Evolutionary conservation across 2,888 invertebrate genomes (phyloP).

Genomic region (Alentia gelatinosa): DNA sequence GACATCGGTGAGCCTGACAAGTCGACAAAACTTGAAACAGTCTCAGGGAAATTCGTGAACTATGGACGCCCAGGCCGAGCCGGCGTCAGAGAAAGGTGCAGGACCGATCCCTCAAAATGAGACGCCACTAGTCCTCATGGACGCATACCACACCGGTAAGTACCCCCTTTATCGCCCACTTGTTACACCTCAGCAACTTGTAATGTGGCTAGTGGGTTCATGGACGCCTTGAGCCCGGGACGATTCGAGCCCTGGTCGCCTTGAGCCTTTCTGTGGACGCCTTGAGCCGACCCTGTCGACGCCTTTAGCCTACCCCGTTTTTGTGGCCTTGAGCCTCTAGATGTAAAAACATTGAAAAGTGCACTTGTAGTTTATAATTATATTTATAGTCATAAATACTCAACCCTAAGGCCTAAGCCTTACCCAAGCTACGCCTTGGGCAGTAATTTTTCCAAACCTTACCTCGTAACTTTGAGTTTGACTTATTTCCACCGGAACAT

Average conservation of each 20-base stretch:
- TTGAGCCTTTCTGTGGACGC: neutral
- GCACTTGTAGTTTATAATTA: neutral
- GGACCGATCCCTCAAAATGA: neutral
- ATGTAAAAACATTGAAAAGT: neutral
- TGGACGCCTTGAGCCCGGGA: neutral
- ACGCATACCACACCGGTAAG: neutral
- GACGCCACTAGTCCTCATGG: neutral
- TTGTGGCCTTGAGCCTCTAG: too few relatives aligned
- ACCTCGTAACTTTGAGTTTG: too few relatives aligned
- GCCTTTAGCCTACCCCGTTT: too few relatives aligned
- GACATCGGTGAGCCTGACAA: neutral
- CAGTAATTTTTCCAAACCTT: too few relatives aligned
- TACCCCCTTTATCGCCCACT: neutral
- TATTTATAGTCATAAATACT: too few relatives aligned
- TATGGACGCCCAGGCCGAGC: neutral
- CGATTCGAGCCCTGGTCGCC: neutral
- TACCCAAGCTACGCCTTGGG: too few relatives aligned
- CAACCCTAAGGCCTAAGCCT: too few relatives aligned
- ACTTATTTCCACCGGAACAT: too few relatives aligned
- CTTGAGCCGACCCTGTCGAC: neutral
- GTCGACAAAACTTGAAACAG: neutral
- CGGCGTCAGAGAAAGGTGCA: neutral
- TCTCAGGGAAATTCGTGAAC: neutral
- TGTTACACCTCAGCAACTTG: neutral
- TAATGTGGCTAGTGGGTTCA: neutral